Conservation (phyloP, 1,140 invertebrate species). For the Bradynema listronoti region DNA sequence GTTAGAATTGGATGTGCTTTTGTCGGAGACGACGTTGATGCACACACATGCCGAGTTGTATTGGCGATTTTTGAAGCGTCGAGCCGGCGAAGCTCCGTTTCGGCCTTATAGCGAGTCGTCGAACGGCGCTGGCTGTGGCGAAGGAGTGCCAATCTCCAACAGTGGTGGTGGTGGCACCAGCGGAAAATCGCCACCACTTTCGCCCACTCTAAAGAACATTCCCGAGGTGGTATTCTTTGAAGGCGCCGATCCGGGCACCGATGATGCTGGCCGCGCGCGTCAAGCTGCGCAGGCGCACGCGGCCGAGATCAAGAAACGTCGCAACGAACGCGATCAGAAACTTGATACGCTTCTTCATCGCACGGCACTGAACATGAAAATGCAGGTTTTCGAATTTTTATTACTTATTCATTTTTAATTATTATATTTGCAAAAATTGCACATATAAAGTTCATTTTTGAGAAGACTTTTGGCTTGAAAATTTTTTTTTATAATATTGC, state of each 20-base stretch:
- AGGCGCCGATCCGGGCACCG: conserved; percentile 19
- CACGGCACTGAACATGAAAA: conserved; percentile 31
- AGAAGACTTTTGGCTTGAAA: neutral
- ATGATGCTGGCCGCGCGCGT: conserved; percentile 28
- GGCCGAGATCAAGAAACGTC: conserved; percentile 59
- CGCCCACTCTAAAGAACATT: neutral
- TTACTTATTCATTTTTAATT: neutral
- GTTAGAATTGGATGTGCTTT: conserved; percentile 76
- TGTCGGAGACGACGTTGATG: conserved; percentile 83
- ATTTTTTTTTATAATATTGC: neutral
- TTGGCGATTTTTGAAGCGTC: conserved; percentile 74
- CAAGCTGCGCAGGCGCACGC: conserved; percentile 19
- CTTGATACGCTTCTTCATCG: conserved; percentile 55
- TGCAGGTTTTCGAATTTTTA: conserved; percentile 35
- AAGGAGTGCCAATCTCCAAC: neutral
- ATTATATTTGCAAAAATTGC: too few relatives aligned
- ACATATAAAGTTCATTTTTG: too few relatives aligned
- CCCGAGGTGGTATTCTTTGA: conserved; percentile 12
- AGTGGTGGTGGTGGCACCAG: neutral
- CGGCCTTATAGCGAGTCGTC: conserved; percentile 55
- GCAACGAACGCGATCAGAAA: conserved; percentile 65
- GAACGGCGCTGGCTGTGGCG: conserved; percentile 3
- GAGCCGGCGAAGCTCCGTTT: conserved; percentile 65
- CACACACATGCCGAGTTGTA: conserved; percentile 84
- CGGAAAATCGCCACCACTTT: too few relatives aligned